phyloP scores from a whole-genome alignment of 2,888 invertebrate species.

The Aphrophora alni region DNA sequence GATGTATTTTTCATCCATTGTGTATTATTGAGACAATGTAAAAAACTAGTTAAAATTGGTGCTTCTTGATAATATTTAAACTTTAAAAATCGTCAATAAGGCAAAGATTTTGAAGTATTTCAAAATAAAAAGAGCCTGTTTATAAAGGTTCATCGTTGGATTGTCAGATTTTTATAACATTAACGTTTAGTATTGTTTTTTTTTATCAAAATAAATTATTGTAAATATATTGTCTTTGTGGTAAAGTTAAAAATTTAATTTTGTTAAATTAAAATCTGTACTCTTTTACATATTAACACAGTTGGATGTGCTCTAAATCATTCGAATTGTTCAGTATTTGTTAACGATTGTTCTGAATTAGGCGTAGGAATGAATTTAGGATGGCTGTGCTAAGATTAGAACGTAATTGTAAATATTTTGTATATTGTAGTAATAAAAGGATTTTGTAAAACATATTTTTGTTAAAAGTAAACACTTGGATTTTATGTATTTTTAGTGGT shows the following conservation, averaged over 20 bases:
- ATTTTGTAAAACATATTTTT: neutral
- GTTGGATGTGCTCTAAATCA: neutral
- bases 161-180: neutral
- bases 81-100: too few relatives aligned
- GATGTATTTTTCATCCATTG: too few relatives aligned
- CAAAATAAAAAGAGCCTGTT: too few relatives aligned
- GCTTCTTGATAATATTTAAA: too few relatives aligned
- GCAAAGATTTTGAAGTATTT: too few relatives aligned
- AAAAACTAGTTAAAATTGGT: too few relatives aligned
- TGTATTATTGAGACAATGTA: too few relatives aligned
- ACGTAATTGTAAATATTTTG: constrained; percentile 7
- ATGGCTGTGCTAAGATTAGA: constrained; percentile 38
- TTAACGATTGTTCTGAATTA: neutral
- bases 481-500: neutral
- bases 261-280: neutral
- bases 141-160: neutral
- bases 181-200: too few relatives aligned
- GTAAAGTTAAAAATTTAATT: neutral
- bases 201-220: neutral
- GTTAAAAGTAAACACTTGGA: neutral
- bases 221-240: neutral
- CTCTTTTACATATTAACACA: neutral
- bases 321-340: neutral
- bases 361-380: neutral
- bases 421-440: neutral